Base-by-base conservation (phyloP, 2,888 invertebrate species). In the Drosophila multiciliata region DNA sequence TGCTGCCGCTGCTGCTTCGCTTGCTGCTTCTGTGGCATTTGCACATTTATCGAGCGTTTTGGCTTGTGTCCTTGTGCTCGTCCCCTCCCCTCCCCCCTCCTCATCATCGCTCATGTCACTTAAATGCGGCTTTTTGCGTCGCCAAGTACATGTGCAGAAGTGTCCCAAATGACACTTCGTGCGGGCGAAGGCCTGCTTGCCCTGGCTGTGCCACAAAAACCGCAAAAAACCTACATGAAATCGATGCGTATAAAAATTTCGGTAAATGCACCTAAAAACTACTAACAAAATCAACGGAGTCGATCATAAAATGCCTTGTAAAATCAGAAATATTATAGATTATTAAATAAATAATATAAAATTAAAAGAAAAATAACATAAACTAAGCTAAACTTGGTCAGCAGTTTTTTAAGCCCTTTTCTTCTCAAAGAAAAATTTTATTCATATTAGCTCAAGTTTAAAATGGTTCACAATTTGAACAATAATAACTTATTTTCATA, bases 81-180 rank as follows among this genome's bases (percentile, higher is more conserved):
- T 35, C 26, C 5, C 26, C 4, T 0, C 29, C 6, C 29, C 29
- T 5, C 6, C 1, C 6, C 5, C 29, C 29, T 6, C 26, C 36
- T 49, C 55, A 42, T 59, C 50, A 59, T 64, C 61, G 58, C 65
- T 69, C 78, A 69, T 81, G 87, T 83, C 85, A 89, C 87, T 90
- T 81, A 75, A 85, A 89, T 90, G 72, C 87, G 87, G 87, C 89
- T 78, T 90, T 90, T 85, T 85, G 85, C 87, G 81, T 90, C 73
- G 72, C 72, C 89, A 87, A 85, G 90, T 90, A 68, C 61, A 78
- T 89, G 89, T 83, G 73, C 87, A 74, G 70, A 90, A 85, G 85
- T 90, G 84, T 80, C 57, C 69, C 71, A 81, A 85, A 81, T 83
- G 89, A 89, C 89, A 89, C 82, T 85, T 63, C 64, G 65, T 59